Evolutionary conservation across 2,113 vertebrate species (phyloP).

Genomic region (Chlamydotis undulata): DNA sequence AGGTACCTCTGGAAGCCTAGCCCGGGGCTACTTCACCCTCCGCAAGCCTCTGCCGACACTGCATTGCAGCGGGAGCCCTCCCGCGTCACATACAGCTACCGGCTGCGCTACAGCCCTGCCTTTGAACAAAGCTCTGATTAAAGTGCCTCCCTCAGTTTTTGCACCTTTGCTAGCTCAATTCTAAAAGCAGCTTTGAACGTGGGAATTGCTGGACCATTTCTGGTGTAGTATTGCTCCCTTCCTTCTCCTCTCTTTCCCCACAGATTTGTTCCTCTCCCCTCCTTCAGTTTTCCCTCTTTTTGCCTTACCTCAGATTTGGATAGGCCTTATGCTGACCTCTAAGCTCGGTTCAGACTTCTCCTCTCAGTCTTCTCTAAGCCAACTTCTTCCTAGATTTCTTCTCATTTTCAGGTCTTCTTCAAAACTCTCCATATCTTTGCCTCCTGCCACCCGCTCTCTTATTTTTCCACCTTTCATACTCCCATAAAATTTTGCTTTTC

Average conservation of each 20-base stretch:
- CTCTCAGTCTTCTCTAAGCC: neutral
- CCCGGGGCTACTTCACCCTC: neutral
- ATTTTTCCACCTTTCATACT: neutral
- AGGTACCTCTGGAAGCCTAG: conserved; percentile 20
- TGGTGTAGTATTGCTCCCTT: neutral
- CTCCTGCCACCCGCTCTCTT: neutral
- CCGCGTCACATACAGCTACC: neutral
- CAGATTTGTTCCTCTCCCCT: neutral
- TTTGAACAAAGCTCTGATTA: neutral
- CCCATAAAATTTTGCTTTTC: neutral
- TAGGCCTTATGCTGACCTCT: neutral
- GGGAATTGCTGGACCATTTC: neutral
- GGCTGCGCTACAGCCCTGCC: neutral
- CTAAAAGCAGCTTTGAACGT: neutral
- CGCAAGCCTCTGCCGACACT: neutral
- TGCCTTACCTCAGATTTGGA: neutral
- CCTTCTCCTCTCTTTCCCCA: neutral
- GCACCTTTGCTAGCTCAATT: neutral
- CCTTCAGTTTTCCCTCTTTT: neutral
- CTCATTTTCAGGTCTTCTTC: neutral
- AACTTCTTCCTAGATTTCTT: neutral
- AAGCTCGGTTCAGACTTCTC: neutral
- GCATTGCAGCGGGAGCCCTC: neutral
- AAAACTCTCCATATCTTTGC: neutral
- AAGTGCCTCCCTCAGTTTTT: neutral